Evolutionary conservation across 37 sponge, comb jelly and placozoan species (phyloP), one percentile per base, ranked within the genome.

Genomic region (Chondrosia reniformis): DNA sequence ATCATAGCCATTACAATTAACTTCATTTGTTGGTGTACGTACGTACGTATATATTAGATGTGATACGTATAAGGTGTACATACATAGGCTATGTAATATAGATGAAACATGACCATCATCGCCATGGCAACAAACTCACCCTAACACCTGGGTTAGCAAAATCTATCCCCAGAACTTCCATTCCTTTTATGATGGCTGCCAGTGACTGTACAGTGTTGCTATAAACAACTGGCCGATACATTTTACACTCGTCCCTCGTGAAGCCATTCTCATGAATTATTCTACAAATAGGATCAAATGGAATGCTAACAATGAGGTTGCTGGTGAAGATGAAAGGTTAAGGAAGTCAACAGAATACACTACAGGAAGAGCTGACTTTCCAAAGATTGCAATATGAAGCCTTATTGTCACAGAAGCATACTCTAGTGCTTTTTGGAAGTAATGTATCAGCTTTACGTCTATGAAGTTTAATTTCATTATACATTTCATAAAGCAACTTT

Each of bases 161-260:
- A 58, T 77, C 86, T 25, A 96, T 87, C 40, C 83, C 77, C 8
- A 96, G 82, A 19, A 71, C n/a, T 46, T 85, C 89, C 97, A 96
- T 96, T 5, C 90, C 94, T 79, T 76, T 90, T 42, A 96, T 86
- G 30, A 96, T 87, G 31, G 93, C 91, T 19, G 86, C 88, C 61
- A 96, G 82, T 2, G 94, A 91, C 55, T 90, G 89, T 3, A 96
- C 85, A 3, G 94, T 93, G 82, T 96, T 96, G 84, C 94, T 93
- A 84, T 90, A 96, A 31, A 96, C 89, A 1, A 96, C 88, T 0
- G 94, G 94, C 31, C 86, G 72, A 61, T 82, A 89, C 81, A 89
- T 86, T 66, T 93, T 89, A 52, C 88, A 84, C 79, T 96, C 97
- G 7, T 96, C 94, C 25, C 89, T 46, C 0, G 84, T 80, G 82